These are phyloP conservation scores for Pempheris klunzingeri DNA, from an alignment of 2,797 vertebrate genomes.

Conservation along the genomic window DNA sequence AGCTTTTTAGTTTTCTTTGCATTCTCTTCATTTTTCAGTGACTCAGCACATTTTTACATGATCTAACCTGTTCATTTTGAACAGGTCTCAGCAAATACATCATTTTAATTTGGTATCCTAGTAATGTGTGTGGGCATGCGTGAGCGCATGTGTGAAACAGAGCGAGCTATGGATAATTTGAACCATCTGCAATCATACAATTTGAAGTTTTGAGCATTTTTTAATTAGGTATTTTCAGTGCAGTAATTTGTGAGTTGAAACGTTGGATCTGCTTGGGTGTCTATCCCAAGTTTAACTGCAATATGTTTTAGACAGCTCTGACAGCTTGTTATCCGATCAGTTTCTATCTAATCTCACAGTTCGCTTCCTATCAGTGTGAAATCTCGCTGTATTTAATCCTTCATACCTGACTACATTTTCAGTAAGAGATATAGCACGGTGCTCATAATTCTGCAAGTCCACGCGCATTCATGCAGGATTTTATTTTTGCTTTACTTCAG, in stretches of 20 bases:
- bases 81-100: background rate
- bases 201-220: conserved; percentile 42
- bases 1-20: background rate
- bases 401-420: conserved; percentile 43
- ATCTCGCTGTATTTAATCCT: conserved; percentile 61
- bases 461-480: conserved; percentile 2
- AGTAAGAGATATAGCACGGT: conserved; percentile 1
- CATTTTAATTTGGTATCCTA: background rate
- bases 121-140: background rate
- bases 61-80: background rate
- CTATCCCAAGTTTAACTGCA: conserved; percentile 33
- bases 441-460: conserved; percentile 16
- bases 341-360: conserved; percentile 69
- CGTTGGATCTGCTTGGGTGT: conserved; percentile 34
- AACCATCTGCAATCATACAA: conserved; percentile 52
- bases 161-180: conserved; percentile 39
- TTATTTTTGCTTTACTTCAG: background rate
- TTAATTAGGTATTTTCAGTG: conserved; percentile 65
- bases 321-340: conserved; percentile 73
- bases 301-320: conserved; percentile 54
- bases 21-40: background rate
- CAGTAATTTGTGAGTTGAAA: conserved; percentile 48
- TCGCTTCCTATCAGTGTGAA: conserved; percentile 55
- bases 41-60: background rate
- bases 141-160: background rate